Evolutionary conservation across 2,888 invertebrate genomes (phyloP), one percentile per base, ranked within the genome.

Genomic region (Rhingia campestris): DNA sequence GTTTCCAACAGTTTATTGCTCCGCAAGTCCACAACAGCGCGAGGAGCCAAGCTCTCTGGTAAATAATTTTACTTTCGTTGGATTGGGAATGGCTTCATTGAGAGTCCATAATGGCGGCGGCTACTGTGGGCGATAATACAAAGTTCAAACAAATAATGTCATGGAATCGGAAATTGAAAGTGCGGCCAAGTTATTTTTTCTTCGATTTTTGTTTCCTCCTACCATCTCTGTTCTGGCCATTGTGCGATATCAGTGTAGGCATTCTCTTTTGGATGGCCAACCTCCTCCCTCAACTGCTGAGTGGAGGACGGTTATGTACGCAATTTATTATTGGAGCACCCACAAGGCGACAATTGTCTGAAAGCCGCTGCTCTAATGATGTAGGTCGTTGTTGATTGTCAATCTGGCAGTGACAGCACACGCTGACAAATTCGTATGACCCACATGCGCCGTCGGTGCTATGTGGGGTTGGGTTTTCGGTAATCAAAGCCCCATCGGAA

Each of bases 401-500:
- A 54, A 43, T 53, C 41, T 10, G 33, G 30, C 6, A 4, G 30
- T 10, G 33, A 39, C 6, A 4, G 30, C 22, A 37, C 7, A 22
- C 33, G 37, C 39, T 43, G 53, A 66, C 53, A 10, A 53, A 53
- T 43, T 43, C 33, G 30, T 43, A 54, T 66, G 66, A 33, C 41
- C 66, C 12, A 66, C 37, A 49, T 63, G 4, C 6, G 9, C 4
- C 9, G 14, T 14, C 45, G 35, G 14, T 5, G n/a, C 5, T n/a
- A 10, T 30, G 45, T 9, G 35, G 7, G 47, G 47, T 10, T 49
- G 14, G 12, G 22, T 37, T 63, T 63, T 63, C n/a, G 30, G 66
- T 53, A 33, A 53, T 67, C 67, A 56, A 47, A 51, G 64, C 66
- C 61, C 47, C 49, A 61, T 61, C 66, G 54, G 49, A 61, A 77